These are phyloP conservation scores for Abrostola triplasia DNA, from an alignment of 2,888 invertebrate species.

Conservation along the genomic window DNA sequence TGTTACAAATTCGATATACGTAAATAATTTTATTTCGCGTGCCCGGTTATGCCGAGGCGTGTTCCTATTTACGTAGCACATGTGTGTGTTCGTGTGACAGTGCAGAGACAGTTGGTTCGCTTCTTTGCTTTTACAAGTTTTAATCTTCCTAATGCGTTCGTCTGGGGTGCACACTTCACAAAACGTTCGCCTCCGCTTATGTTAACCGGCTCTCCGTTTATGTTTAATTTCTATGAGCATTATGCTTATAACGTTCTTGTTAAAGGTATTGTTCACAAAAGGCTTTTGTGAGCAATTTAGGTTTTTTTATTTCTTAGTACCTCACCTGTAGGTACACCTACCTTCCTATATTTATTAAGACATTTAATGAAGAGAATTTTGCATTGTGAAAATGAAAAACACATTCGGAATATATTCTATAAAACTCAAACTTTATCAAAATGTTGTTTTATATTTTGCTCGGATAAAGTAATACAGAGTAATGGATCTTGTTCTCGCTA, in stretches of 20 bases:
- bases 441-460: slow-evolving; percentile 1
- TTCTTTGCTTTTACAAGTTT: slow-evolving; percentile 84
- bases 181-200: slow-evolving; percentile 72
- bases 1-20: slow-evolving; percentile 13
- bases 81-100: slow-evolving; percentile 55
- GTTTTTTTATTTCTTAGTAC: not conserved
- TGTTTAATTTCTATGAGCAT: slow-evolving; percentile 62
- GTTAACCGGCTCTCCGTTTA: slow-evolving; percentile 64
- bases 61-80: slow-evolving; percentile 52
- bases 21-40: slow-evolving; percentile 21
- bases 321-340: too few species aligned
- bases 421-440: too few species aligned
- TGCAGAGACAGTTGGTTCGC: slow-evolving; percentile 66
- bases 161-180: slow-evolving; percentile 74
- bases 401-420: too few species aligned
- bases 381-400: too few species aligned
- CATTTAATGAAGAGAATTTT: too few species aligned
- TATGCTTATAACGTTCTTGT: slow-evolving; percentile 17
- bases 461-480: slow-evolving; percentile 13
- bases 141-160: slow-evolving; percentile 86
- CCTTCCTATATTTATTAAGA: too few species aligned
- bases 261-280: slow-evolving; percentile 6
- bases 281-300: not conserved
- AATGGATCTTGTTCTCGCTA: slow-evolving; percentile 29
- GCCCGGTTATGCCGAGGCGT: slow-evolving; percentile 12